A percentile compares a stretch with the other conserved stretches of the same genome.
These are phyloP conservation scores for Apis laboriosa DNA, from an alignment of 1,140 invertebrate genomes.

Conservation along the genomic window DNA sequence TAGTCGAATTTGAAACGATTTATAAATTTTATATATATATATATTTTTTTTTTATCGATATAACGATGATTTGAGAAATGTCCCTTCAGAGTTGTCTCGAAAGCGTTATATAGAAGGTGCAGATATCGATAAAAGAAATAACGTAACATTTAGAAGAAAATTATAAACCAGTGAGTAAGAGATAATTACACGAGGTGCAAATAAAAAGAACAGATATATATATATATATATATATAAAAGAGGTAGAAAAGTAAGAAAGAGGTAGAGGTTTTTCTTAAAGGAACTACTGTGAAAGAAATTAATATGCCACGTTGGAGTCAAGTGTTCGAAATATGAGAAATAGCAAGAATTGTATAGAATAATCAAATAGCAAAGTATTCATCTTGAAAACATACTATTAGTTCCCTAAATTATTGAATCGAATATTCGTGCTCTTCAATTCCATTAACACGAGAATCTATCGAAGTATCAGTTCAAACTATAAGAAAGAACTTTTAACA, in stretches of 20 bases:
- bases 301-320: not conserved
- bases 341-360: not conserved
- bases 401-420: not conserved
- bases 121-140: too few relatives aligned
- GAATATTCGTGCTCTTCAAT: not conserved
- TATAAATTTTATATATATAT: too few relatives aligned
- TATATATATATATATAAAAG: not conserved
- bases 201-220: constrained; percentile 1
- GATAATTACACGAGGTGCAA: not conserved
- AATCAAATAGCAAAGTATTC: not conserved
- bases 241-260: constrained; percentile 26
- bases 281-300: constrained; percentile 8
- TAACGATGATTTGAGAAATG: too few relatives aligned
- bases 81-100: too few relatives aligned
- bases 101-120: too few relatives aligned
- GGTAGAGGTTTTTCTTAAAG: constrained; percentile 32
- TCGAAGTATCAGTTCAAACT: too few relatives aligned
- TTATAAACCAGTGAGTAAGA: not conserved
- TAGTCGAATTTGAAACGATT: too few relatives aligned
- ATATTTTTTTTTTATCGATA: too few relatives aligned
- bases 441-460: too few relatives aligned
- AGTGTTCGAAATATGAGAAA: not conserved
- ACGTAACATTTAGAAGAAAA: not conserved
- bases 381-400: not conserved
- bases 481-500: too few relatives aligned